Base-by-base conservation (phyloP, 2,888 invertebrate genomes). In the Amblyjoppa fuscipennis region DNA sequence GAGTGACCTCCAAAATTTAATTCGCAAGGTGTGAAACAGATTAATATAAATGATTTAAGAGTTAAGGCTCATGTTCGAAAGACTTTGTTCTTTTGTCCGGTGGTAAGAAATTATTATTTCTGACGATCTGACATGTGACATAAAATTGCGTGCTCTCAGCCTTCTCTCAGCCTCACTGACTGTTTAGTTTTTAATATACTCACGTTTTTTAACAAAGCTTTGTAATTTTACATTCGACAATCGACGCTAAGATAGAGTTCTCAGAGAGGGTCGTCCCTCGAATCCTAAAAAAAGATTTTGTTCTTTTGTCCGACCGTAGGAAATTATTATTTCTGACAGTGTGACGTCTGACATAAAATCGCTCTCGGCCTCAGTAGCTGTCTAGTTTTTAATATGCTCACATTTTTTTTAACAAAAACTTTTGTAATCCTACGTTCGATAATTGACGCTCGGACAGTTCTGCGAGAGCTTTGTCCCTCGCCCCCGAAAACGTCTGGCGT, bases 341-440 rank as follows among this genome's bases (percentile, higher is more conserved):
- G 71, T 85, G 78, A 84, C 77, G 81, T 79, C 56, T 83, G 84
- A 85, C 82, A 69, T 59, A 82, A 85, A 84, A 74, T 86, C 84
- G 81, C 80, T 83, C 61, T 73, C 51, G 77, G 77, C 59, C 49
- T 59, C 78, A 73, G 68, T 56, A 78, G 81, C 68, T 77, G 81
- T 76, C 76, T 73, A 59, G 51, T 75, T 41, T 73, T 41, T 73
- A 83, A 61, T 68, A 83, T 78, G 78, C 59, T 85, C 31, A 64
- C 49, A 53, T 86, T 83, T 77, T 76, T 25, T 28, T 61, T 59
- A 34, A 45, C 41, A 83, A 16, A 83, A 45, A 68, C 70, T 87
- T 78, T 59, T 31, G 31, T 56, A 69, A 84, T 79, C 41, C 59
- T 66, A 84, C 49, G 28, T 28, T 77, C 73, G 75, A 56, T 45